Evolutionary conservation across 2,797 vertebrate genomes (phyloP), one percentile per base, ranked within the genome.

Genomic region (Pampus argenteus): DNA sequence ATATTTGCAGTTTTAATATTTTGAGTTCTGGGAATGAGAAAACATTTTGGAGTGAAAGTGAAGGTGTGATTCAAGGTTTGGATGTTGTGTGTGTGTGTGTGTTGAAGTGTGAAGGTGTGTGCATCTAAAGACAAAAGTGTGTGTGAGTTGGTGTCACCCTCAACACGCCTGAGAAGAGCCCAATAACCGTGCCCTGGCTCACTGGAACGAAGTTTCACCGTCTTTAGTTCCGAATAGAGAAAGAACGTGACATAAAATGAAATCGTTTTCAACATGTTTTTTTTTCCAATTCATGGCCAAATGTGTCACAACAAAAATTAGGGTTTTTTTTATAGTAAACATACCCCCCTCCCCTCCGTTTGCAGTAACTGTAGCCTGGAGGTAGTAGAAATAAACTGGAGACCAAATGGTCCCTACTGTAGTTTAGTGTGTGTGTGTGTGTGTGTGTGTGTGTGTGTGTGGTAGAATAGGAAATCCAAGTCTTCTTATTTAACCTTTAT

Each of bases 101-200:
- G 73, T 85, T 83, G 81, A 66, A 84, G 86, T 90, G 88, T 90
- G 86, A 87, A 86, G 74, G 85, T 89, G 83, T 86, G 84, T 72
- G 72, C 67, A 77, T 63, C 59, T 79, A 74, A 82, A 86, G 74
- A 81, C 78, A 82, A 86, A 82, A 78, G 60, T 69, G 73, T 64
- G 71, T 65, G 72, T 20, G 77, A 69, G 64, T 22, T 47, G 3
- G 60, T 86, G 80, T 85, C 67, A 52, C 83, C 76, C 74, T 87
- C 87, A 89, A 82, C 84, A 88, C 81, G 84, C 86, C 88, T 86
- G 91, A 92, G 74, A 79, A 90, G 86, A 92, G 83, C 87, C 89
- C 88, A 91, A 90, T 90, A 88, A 90, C 86, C 88, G 83, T 88
- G 85, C 68, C 75, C 34, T 78, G 77, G 31, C 86, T 82, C 85